Base-by-base conservation (phyloP, 2,888 invertebrate genomes). In the Diarsia rubi region DNA sequence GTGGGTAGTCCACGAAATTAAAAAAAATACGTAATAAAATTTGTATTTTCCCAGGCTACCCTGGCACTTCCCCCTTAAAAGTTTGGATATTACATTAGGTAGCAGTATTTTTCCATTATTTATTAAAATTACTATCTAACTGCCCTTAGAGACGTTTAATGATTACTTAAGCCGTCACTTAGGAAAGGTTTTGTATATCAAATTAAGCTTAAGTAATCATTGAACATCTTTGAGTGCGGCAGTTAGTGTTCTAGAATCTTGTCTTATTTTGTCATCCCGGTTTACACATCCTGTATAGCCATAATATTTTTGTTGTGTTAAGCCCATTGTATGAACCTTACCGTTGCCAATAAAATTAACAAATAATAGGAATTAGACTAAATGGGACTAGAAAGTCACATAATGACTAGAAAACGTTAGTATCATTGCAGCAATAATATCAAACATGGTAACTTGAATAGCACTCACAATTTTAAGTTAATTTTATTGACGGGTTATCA, bases 331-430 rank as follows among this genome's bases (percentile, higher is more conserved):
- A 71, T 69, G 69, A 44, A 76, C 8, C 1, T 49, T 72, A 81
- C 37, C 37, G 21, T 54, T 67, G 27, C 47, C 72, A 27, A 69
- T 69, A 77, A 85, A 81, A 73, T 60, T 75, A 81, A 87, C 73
- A 81, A 86, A 86, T 75, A 79, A 81, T 85, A 78, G 12, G n/a
- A 81, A 86, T 87, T 86, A 78, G 57, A 74, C 88, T 86, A 86
- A 83, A 27, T 80, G 60, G 67, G 77, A 84, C 86, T 86, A 85
- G 47, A 72, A 67, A 70, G 45, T 78, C 78, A 49, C 72, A 73
- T 68, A 65, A 78, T 78, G 76, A 83, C 82, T 87, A 82, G 68
- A 79, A 68, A 75, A 77, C 68, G 14, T 70, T 75, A 77, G 73
- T 77, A 77, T 47, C 49, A 60, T 60, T 60, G 45, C 57, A 72